Evolutionary conservation across 2,113 vertebrate genomes (phyloP), one percentile per base, ranked within the genome.

Genomic region (Haemorhous mexicanus): DNA sequence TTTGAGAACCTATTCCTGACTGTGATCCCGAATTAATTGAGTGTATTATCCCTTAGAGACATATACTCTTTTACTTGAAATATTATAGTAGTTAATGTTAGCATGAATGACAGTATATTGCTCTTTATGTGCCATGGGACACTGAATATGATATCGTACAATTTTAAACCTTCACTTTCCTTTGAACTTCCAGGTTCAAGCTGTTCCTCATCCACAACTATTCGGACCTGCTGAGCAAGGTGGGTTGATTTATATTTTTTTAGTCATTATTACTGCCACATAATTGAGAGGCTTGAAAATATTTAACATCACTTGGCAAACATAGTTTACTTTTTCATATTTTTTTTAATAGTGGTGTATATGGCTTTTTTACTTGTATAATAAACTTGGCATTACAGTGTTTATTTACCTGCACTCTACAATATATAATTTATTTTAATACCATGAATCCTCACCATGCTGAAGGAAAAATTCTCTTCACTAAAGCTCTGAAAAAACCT

Each of bases 11-110:
- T 88, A 20, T 66, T 93, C 24, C 90, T 66, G 59, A 89, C 64
- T 84, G 61, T 92, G 62, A 93, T 91, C 53, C 53, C 58, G 93
- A 84, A 95, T 90, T 95, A 92, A 89, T 37, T 91, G 81, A 81
- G 35, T 24, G 35, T 39, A 62, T 82, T 87, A 91, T 52, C 44
- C 73, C 49, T 91, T 72, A 64, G 73, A 84, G 61, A 63, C 33
- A 52, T 52, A 58, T 8, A 59, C 6, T 82, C 27, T 82, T 84
- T 75, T 82, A 91, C 61, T 70, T 91, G 87, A 92, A 91, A 94
- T 82, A 82, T 47, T 72, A 37, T 53, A 68, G 52, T 53, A 81
- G 61, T 80, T 85, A 76, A 59, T 75, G 64, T 67, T 87, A 78
- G 27, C 10, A 6, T 26, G 59, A 89, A 74, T 32, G 46, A 39